phyloP scores from a whole-genome alignment of 2,888 invertebrate genomes.

The Eristalis pertinax region DNA sequence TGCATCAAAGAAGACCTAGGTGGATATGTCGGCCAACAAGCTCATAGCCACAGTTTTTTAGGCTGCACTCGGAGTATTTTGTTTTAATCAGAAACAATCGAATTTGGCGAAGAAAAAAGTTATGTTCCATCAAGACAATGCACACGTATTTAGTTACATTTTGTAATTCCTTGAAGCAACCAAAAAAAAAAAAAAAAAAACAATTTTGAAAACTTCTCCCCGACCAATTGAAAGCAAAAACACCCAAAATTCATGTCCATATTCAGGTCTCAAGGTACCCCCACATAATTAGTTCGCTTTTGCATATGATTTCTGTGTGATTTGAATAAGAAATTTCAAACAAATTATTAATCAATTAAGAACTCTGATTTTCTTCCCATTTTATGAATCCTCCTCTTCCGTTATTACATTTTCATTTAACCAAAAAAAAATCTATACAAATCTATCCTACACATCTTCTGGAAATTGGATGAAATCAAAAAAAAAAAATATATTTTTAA shows the following conservation, averaged over 20 bases:
- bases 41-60: no score
- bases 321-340: constrained; percentile 34
- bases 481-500: constrained; percentile 53
- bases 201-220: neutral
- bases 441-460: constrained; percentile 52
- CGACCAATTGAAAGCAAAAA: neutral
- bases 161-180: no score
- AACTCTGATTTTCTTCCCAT: constrained; percentile 66
- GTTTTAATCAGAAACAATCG: no score
- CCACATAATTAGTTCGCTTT: constrained; percentile 36
- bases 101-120: no score
- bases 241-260: constrained; percentile 18
- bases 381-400: constrained; percentile 64
- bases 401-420: constrained; percentile 67
- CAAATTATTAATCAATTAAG: constrained; percentile 69
- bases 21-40: no score
- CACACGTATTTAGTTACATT: no score
- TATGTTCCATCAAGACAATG: no score
- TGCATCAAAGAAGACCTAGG: no score
- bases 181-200: no score
- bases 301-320: constrained; percentile 62
- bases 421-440: constrained; percentile 55
- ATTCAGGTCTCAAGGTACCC: constrained; percentile 20
- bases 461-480: constrained; percentile 69
- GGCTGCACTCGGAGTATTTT: no score